These are phyloP conservation scores for Melanerpes aurifrons DNA, from an alignment of 2,113 vertebrate species.

Conservation along the genomic window DNA sequence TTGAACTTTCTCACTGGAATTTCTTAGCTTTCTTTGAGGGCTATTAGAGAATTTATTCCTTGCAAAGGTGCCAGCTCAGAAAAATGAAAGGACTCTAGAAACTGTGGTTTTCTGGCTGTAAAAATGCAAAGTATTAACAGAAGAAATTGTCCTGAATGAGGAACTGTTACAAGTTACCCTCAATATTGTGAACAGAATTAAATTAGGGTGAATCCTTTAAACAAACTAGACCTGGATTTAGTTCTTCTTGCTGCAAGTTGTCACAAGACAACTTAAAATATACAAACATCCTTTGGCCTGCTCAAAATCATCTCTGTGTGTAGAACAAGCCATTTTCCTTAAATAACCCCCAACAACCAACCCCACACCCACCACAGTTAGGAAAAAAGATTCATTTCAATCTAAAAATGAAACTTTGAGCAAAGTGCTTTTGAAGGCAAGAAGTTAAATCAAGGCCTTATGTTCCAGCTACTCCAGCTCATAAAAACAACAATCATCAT, in stretches of 20 bases:
- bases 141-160: slow-evolving; percentile 4
- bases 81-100: neutral
- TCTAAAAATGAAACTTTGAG: neutral
- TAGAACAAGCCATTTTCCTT: neutral
- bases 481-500: slow-evolving; percentile 42
- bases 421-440: neutral
- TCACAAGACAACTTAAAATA: neutral
- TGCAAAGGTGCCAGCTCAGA: neutral
- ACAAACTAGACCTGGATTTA: neutral
- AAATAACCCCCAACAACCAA: neutral
- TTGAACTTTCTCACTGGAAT: neutral
- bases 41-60: slow-evolving; percentile 5
- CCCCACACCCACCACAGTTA: too few species aligned
- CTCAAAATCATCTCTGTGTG: neutral
- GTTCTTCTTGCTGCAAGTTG: neutral
- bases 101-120: neutral
- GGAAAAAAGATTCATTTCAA: neutral
- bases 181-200: neutral
- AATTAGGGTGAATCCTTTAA: neutral
- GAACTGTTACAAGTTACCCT: neutral
- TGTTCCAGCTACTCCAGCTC: slow-evolving; percentile 10
- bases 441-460: neutral
- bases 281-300: neutral
- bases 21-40: neutral
- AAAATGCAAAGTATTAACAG: neutral